phyloP scores from a whole-genome alignment of 53 echinoderm and acorn worm genomes.

The Paracentrotus lividus region DNA sequence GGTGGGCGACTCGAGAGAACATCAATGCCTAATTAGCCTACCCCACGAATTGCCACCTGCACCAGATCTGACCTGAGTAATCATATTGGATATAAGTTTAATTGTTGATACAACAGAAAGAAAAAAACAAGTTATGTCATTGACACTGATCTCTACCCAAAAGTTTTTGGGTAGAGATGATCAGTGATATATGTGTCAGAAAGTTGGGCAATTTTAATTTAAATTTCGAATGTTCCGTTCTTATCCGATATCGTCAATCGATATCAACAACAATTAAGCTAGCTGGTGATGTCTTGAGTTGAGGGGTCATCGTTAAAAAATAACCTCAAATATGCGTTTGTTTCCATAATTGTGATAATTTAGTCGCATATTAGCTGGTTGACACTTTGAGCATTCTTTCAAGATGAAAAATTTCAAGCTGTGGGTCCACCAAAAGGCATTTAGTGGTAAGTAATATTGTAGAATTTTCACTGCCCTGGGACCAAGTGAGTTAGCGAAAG shows the following conservation, averaged over 20 bases:
- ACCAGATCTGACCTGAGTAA: too few species aligned
- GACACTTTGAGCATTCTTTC: not conserved
- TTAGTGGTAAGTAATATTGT: constrained; percentile 81
- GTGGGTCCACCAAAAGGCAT: constrained; percentile 90
- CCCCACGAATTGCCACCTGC: too few species aligned
- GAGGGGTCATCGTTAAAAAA: not conserved
- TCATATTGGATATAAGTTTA: too few species aligned
- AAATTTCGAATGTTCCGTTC: too few species aligned
- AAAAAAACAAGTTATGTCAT: too few species aligned
- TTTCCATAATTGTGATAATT: not conserved
- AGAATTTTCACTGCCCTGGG: not conserved
- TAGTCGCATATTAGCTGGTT: not conserved
- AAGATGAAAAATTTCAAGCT: constrained; percentile 90
- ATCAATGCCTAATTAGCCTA: too few species aligned
- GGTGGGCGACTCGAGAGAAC: too few species aligned
- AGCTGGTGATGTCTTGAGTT: not conserved
- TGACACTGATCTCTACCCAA: too few species aligned
- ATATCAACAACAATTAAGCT: not conserved
- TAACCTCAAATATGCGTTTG: not conserved
- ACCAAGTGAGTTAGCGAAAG: not conserved
- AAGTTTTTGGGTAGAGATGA: too few species aligned
- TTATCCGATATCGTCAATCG: not conserved
- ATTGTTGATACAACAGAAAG: too few species aligned
- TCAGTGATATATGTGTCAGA: too few species aligned
- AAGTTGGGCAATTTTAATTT: too few species aligned